Percentiles rank a stretch among this genome's conserved stretches.
Evolutionary conservation across 2,888 invertebrate genomes (phyloP).

Genomic region (Limenitis camilla): DNA sequence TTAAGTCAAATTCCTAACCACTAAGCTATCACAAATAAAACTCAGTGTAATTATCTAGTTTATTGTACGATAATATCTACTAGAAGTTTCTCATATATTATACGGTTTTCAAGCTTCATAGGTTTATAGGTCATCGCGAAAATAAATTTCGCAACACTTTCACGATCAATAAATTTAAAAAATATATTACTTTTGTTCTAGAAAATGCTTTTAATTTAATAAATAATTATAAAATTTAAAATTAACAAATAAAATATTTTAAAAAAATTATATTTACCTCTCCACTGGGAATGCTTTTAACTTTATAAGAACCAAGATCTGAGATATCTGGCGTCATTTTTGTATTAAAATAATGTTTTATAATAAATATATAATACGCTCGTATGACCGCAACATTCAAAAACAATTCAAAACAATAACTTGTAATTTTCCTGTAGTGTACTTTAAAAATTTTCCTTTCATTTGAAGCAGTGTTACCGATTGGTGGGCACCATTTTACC

Average conservation of each 20-base stretch:
- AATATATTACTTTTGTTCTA: background rate
- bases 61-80: conserved; percentile 2
- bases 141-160: conserved; percentile 4
- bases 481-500: no score
- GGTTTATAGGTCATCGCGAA: conserved; percentile 21
- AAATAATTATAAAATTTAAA: background rate
- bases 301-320: conserved; percentile 52
- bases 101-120: conserved; percentile 18
- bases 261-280: conserved; percentile 48
- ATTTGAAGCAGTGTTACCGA: no score
- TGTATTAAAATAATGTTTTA: background rate
- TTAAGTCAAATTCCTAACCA: no score
- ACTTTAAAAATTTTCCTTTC: no score
- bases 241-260: background rate
- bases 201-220: background rate
- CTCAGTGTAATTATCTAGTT: no score
- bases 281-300: conserved; percentile 52
- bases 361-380: no score
- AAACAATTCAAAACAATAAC: no score
- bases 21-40: no score
- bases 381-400: no score
- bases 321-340: conserved; percentile 42
- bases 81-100: conserved; percentile 1
- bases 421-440: no score
- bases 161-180: background rate